These are phyloP conservation scores for Drosophila monieri DNA, from an alignment of 2,888 invertebrate genomes.

Conservation along the genomic window DNA sequence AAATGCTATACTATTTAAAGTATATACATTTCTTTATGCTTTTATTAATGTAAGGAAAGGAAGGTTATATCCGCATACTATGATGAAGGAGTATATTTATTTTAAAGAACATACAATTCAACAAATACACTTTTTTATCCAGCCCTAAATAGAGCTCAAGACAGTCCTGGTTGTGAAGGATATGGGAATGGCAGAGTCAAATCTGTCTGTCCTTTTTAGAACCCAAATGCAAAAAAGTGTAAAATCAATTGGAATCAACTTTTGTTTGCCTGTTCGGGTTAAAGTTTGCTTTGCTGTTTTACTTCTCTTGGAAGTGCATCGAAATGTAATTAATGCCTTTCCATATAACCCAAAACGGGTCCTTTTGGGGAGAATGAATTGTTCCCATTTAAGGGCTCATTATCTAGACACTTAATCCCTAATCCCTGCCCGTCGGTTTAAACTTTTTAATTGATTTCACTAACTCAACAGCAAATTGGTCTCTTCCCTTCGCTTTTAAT, in stretches of 20 bases:
- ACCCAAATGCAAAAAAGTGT: constrained; percentile 24
- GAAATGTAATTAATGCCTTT: constrained; percentile 64
- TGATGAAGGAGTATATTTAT: too few relatives aligned
- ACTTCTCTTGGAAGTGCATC: constrained; percentile 40
- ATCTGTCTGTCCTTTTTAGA: constrained; percentile 14
- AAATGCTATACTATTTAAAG: too few relatives aligned
- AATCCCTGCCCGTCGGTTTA: constrained; percentile 53
- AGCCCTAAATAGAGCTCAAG: constrained; percentile 43
- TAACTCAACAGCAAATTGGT: constrained; percentile 31
- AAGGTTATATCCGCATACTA: too few relatives aligned
- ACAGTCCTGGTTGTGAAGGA: constrained; percentile 3
- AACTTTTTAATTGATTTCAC: constrained; percentile 74
- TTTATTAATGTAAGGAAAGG: too few relatives aligned
- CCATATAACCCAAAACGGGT: constrained; percentile 38
- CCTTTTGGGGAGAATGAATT: constrained; percentile 15
- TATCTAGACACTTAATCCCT: constrained; percentile 66
- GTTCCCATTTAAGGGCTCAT: constrained; percentile 45
- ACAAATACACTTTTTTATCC: constrained; percentile 12
- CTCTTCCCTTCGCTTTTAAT: constrained; percentile 16
- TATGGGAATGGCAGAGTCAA: not conserved
- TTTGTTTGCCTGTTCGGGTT: constrained; percentile 16
- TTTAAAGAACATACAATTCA: too few relatives aligned
- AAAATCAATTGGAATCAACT: constrained; percentile 40
- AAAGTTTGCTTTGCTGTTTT: not conserved
- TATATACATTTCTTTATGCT: too few relatives aligned